Evolutionary conservation across 2,797 vertebrate species (phyloP), one percentile per base, ranked within the genome.

Genomic region (Neosalanx taihuensis): DNA sequence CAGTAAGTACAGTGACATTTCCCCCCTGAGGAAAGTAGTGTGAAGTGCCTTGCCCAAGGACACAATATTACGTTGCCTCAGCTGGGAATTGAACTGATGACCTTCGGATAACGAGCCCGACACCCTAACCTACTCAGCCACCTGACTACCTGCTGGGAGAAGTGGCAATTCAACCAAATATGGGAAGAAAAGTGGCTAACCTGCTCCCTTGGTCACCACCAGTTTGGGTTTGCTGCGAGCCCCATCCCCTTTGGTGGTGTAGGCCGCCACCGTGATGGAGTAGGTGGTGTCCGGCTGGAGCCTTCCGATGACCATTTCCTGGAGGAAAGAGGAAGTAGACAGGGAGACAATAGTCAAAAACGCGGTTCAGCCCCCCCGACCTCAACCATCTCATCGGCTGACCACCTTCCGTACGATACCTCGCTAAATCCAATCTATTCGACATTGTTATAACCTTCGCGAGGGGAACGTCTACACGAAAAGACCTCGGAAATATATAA

Each of bases 211-310:
- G 4, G 97, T 99, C 87, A 94, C 90, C 74, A 97, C 94, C 85
- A 96, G 91, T 77, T 96, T 98, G 1, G 97, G 95, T 85, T 97
- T 99, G 93, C 97, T 98, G 79, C 97, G 96, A 29, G 96, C 95
- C 3, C 97, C 97, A 37, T 99, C 98, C 67, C 98, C 98, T 86
- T 99, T 99, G 92, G 97, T 98, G 86, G 98, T 99, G 90, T 99
- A 99, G 3, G 98, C 98, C 7, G 98, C 97, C 76, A 99, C 98
- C 0, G 96, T 99, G 88, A 99, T 93, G 83, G 97, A 99, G 86
- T 99, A 99, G 10, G 94, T 90, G 35, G 96, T 99, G 90, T 99
- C 96, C 0, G 98, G 95, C 89, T 97, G 94, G 69, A 99, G 92
- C 79, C 96, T 94, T 79, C 94, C 90, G 76, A 99, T 97, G 87